Percentiles rank a stretch among this genome's conserved stretches.
These are phyloP conservation scores for Mormyrus iriodes DNA, from an alignment of 2,113 vertebrate species.

Conservation along the genomic window DNA sequence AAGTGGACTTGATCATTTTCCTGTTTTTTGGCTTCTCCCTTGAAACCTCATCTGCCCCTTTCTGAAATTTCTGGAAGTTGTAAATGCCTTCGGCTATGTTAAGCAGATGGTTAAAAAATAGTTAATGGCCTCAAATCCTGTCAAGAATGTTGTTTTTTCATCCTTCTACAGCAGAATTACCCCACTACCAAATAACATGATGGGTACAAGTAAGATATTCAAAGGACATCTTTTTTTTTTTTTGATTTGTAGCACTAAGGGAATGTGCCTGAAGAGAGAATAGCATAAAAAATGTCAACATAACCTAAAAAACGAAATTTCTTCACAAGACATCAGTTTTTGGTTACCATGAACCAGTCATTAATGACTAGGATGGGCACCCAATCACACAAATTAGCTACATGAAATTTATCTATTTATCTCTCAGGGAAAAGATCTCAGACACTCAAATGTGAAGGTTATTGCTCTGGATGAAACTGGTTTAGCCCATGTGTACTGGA, in stretches of 20 bases:
- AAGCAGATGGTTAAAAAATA: background rate
- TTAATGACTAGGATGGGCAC: background rate
- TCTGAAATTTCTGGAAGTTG: background rate
- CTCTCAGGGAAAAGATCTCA: background rate
- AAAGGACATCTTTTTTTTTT: too few species aligned
- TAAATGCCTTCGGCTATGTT: background rate
- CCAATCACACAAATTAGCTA: background rate
- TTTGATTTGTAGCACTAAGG: too few species aligned
- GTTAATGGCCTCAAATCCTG: background rate
- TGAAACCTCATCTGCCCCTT: background rate
- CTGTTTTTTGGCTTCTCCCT: background rate
- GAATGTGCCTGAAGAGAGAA: too few species aligned
- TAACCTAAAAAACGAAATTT: too few species aligned
- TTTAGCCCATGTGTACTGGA: background rate
- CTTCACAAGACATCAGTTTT: background rate
- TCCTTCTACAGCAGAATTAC: background rate
- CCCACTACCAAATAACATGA: background rate
- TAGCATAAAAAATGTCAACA: too few species aligned
- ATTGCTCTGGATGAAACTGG: background rate
- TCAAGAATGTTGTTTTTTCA: background rate
- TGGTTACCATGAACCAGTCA: background rate
- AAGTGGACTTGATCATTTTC: background rate
- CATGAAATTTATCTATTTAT: background rate
- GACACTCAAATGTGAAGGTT: background rate
- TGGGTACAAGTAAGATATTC: too few species aligned